Percentiles rank a stretch among this genome's conserved stretches.
phyloP scores from a whole-genome alignment of 2,113 vertebrate species.

The Tympanuchus pallidicinctus region DNA sequence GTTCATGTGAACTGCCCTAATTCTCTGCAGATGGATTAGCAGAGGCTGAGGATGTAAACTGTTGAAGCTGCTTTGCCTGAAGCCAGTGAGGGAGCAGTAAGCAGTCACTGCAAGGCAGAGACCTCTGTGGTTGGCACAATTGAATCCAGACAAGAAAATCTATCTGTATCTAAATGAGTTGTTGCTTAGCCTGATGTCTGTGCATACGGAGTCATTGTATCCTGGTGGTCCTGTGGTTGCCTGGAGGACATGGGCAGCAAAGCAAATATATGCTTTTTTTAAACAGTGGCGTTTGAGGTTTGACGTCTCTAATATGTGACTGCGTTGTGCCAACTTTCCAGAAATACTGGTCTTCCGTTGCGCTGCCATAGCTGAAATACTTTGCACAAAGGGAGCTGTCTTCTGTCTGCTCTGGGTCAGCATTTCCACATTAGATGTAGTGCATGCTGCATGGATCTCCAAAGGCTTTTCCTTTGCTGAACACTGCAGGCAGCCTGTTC shows the following conservation, averaged over 20 bases:
- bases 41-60: slow-evolving; percentile 9
- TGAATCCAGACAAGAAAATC: not conserved
- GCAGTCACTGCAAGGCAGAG: not conserved
- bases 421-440: fast-evolving
- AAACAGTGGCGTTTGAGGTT: slow-evolving; percentile 45
- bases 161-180: not conserved
- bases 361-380: slow-evolving; percentile 33
- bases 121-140: not conserved
- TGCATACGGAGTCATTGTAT: not conserved
- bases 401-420: not conserved
- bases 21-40: not conserved
- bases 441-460: fast-evolving
- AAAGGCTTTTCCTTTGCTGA: not conserved
- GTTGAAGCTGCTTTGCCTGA: slow-evolving; percentile 32
- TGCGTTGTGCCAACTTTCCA: slow-evolving; percentile 58
- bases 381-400: not conserved
- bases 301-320: slow-evolving; percentile 46
- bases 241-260: slow-evolving; percentile 25
- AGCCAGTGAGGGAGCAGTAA: not conserved
- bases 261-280: slow-evolving; percentile 59
- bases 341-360: slow-evolving; percentile 60
- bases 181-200: not conserved
- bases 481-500: not conserved
- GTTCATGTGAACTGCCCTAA: slow-evolving; percentile 4
- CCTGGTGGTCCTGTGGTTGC: slow-evolving; percentile 53